Base-by-base conservation (phyloP, 2,113 vertebrate species). In the Elachura formosa region DNA sequence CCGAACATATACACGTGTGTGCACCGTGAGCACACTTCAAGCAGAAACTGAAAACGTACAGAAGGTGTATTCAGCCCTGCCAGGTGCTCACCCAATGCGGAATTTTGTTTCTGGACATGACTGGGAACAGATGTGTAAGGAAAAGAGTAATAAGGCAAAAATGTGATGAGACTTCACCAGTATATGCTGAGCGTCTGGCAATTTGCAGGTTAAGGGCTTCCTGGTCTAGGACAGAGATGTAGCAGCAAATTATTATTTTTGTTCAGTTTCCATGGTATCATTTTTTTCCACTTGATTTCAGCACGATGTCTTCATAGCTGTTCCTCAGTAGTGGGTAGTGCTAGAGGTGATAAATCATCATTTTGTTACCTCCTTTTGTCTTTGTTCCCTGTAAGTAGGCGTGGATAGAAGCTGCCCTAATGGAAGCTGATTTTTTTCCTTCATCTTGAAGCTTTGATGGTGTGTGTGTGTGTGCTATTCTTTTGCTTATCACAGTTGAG, bases 211-310 rank as follows among this genome's bases (percentile, higher is more conserved):
- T 93, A 82, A 89, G n/a, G 36, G 29, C 69, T 88, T 90, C 75
- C 55, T 54, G 45, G 41, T 76, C 25, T 58, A 80, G 75, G 46
- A 73, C 10, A 62, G 46, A 80, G 49, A 80, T 34, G 46, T 38
- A 90, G 63, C 41, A 77, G 80, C 34, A 77, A 81, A 80, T 92
- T 77, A 64, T 34, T 89, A 62, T 74, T 93, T 93, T 92, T 84
- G 21, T 59, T 84, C 68, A 2, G 73, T 95, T 96, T 92, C 94
- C 80, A 89, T 95, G 76, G 91, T 71, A 71, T 84, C 64, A 59
- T 76, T 91, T 87, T 80, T 87, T 87, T 34, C 84, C 74, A 31
- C 74, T 79, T 75, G 66, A 82, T 92, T 94, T 79, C 73, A 87
- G 59, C 64, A 24, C 28, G 0, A 28, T 64, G 36, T 75, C 74